phyloP scores from a whole-genome alignment of 1,140 invertebrate species.

The Choristoneura fumiferana region DNA sequence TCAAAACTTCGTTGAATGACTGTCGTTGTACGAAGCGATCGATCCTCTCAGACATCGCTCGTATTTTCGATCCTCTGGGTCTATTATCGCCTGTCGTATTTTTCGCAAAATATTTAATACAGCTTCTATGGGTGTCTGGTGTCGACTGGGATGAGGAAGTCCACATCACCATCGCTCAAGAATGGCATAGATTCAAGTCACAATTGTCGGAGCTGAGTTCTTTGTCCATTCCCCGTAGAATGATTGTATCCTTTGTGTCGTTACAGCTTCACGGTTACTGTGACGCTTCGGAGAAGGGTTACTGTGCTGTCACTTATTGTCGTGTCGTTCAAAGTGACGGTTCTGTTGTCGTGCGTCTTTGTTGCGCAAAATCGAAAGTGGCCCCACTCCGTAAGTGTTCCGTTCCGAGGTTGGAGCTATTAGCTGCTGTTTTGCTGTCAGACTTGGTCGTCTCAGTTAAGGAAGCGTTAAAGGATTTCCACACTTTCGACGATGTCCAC shows the following conservation, averaged over 20 bases:
- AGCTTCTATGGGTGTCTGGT: constrained; percentile 28
- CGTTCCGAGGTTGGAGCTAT: constrained; percentile 29
- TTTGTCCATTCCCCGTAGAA: constrained; percentile 13
- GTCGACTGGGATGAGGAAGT: constrained; percentile 27
- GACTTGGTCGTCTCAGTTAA: constrained; percentile 24
- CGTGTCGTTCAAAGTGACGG: neutral
- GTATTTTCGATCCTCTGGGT: constrained; percentile 34
- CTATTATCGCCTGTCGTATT: constrained; percentile 30
- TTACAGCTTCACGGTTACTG: constrained; percentile 17
- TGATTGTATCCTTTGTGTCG: neutral
- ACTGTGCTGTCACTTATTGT: constrained; percentile 12
- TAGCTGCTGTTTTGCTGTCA: constrained; percentile 19
- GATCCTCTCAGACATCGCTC: constrained; percentile 30
- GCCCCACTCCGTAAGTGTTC: constrained; percentile 24
- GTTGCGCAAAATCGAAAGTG: too few species aligned
- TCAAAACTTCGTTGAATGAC: neutral
- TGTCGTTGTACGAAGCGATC: constrained; percentile 24
- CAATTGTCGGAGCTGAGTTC: constrained; percentile 4
- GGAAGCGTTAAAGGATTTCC: constrained; percentile 25
- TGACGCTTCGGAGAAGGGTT: constrained; percentile 20
- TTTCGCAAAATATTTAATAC: constrained; percentile 33
- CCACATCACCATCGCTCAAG: neutral
- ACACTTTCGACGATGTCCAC: constrained; percentile 21
- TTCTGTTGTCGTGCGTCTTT: neutral
- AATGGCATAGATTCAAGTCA: constrained; percentile 17